These are phyloP conservation scores for Hippocampus zosterae DNA, from an alignment of 2,113 vertebrate species.

Conservation along the genomic window DNA sequence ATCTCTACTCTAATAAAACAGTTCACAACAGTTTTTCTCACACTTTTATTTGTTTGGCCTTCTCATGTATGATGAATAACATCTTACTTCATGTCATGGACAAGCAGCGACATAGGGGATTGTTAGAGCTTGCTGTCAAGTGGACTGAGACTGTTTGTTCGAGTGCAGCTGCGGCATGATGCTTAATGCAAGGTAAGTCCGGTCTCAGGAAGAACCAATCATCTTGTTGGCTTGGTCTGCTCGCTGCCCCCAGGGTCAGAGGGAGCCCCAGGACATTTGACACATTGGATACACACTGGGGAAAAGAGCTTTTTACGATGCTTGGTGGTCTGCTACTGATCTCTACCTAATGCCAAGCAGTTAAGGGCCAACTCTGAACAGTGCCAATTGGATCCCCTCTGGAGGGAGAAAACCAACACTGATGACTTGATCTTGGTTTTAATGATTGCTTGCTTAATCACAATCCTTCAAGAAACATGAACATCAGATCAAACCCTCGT, in stretches of 20 bases:
- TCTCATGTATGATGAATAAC: conserved; percentile 3
- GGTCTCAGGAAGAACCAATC: conserved; percentile 69
- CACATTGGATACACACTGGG: conserved; percentile 48
- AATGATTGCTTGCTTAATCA: conserved; percentile 66
- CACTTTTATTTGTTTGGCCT: neutral
- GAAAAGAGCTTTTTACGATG: conserved; percentile 41
- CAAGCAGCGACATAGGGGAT: conserved; percentile 18
- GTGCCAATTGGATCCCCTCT: neutral
- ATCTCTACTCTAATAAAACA: neutral
- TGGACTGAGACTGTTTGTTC: conserved; percentile 33
- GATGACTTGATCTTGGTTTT: conserved; percentile 60
- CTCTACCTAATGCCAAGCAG: conserved; percentile 28
- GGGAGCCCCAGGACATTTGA: conserved; percentile 53
- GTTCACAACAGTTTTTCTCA: too few relatives aligned
- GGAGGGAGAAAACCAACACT: conserved; percentile 3
- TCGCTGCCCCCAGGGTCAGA: conserved; percentile 60
- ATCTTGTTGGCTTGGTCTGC: conserved; percentile 49
- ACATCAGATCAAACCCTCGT: conserved; percentile 12
- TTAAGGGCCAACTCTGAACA: conserved; percentile 1
- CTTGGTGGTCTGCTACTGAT: conserved; percentile 54
- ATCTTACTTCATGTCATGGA: too few relatives aligned
- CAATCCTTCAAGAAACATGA: conserved; percentile 69
- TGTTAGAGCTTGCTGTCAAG: conserved; percentile 27
- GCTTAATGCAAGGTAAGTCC: conserved; percentile 60
- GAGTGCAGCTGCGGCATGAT: conserved; percentile 41